Evolutionary conservation across 2,888 invertebrate species (phyloP).

Genomic region (Nipponacmea schrenckii): DNA sequence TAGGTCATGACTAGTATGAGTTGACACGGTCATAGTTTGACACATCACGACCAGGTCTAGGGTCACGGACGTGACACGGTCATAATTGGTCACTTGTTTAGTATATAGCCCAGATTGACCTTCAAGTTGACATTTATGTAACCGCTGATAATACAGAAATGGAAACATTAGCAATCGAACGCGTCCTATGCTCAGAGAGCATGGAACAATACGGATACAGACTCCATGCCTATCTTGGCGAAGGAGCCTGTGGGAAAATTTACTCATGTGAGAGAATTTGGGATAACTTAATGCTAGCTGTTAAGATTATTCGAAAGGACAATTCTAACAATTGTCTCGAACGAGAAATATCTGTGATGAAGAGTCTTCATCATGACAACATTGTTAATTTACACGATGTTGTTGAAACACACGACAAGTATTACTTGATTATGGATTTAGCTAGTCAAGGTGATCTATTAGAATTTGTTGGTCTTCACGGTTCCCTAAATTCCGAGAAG

Average conservation of each 20-base stretch:
- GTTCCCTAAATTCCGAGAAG: slow-evolving; percentile 1
- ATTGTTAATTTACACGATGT: neutral
- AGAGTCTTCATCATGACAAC: neutral
- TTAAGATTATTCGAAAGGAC: neutral
- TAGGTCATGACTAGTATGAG: too few relatives aligned
- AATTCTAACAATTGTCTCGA: neutral
- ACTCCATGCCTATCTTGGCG: neutral
- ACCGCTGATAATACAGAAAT: neutral
- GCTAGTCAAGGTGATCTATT: slow-evolving; percentile 1
- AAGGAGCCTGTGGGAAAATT: slow-evolving; percentile 6
- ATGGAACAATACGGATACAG: slow-evolving; percentile 3
- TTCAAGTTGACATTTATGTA: neutral
- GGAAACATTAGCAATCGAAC: neutral
- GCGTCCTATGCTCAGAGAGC: neutral
- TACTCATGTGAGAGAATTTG: neutral
- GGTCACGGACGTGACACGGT: neutral
- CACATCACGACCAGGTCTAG: neutral
- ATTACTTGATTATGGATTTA: slow-evolving; percentile 3
- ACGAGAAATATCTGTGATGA: neutral
- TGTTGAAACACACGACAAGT: neutral
- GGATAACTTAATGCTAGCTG: neutral
- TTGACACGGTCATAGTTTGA: neutral
- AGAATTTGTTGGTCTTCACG: slow-evolving; percentile 8
- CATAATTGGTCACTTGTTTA: neutral
- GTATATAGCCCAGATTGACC: neutral